Evolutionary conservation across 2,113 vertebrate species (phyloP).

Genomic region (Labeo catla): DNA sequence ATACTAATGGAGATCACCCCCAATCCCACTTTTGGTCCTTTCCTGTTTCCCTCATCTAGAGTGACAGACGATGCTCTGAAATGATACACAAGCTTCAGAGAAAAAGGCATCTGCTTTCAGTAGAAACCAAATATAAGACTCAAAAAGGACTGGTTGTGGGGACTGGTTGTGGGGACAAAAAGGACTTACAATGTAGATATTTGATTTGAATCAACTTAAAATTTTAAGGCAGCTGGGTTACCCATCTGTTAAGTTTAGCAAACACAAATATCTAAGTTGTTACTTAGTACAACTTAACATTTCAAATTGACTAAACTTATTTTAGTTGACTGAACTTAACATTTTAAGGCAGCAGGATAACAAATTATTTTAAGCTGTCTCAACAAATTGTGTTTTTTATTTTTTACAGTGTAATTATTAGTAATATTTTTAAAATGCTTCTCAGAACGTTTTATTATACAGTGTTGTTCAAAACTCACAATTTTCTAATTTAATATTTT

Average conservation of each 20-base stretch:
- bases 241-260: no score
- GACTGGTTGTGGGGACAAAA: background rate
- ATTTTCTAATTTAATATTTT: background rate
- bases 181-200: no score
- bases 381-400: background rate
- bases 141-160: background rate
- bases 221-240: no score
- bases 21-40: conserved; percentile 53
- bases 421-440: no score
- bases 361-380: no score
- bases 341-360: no score
- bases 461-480: background rate
- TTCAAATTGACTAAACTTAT: no score
- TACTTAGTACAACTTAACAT: no score
- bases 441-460: no score
- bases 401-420: background rate
- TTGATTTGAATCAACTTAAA: no score
- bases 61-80: conserved; percentile 72
- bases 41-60: conserved; percentile 61
- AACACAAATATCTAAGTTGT: no score
- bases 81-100: conserved; percentile 82
- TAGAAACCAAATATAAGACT: conserved; percentile 73
- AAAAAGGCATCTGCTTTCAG: conserved; percentile 85
- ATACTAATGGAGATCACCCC: conserved; percentile 70
- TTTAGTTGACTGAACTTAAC: no score